Conservation (phyloP, 2,113 vertebrate species). For the Corydoras maculifer region DNA sequence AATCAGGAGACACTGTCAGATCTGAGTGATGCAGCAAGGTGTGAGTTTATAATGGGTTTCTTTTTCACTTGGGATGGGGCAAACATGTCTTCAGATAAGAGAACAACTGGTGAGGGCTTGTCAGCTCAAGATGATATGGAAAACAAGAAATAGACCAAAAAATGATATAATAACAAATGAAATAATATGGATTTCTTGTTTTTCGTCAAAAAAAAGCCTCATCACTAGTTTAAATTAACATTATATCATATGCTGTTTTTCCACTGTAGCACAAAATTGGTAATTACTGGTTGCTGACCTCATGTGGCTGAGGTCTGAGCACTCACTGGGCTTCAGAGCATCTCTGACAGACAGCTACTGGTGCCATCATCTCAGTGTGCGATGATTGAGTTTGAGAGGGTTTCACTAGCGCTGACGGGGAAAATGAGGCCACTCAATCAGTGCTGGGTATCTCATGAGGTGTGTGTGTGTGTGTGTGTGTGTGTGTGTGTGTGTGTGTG, state of each 20-base stretch:
- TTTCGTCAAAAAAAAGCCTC: too few relatives aligned
- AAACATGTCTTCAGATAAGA: background rate
- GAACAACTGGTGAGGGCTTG: background rate
- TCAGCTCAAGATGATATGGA: background rate
- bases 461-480: background rate
- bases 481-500: background rate
- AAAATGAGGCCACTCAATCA: constrained; percentile 26
- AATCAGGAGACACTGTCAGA: constrained; percentile 28
- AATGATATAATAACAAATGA: too few relatives aligned
- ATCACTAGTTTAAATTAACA: too few relatives aligned
- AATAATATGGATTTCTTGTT: too few relatives aligned
- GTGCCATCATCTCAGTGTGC: constrained; percentile 1
- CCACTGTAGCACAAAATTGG: too few relatives aligned
- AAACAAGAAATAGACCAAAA: too few relatives aligned
- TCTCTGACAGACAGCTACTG: constrained; percentile 8
- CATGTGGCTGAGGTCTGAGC: too few relatives aligned
- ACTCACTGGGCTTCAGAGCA: background rate
- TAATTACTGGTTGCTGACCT: background rate
- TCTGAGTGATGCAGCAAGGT: constrained; percentile 23
- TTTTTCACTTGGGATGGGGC: constrained; percentile 3
- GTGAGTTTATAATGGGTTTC: constrained; percentile 11
- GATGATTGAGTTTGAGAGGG: constrained; percentile 19
- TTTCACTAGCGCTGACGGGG: constrained; percentile 1
- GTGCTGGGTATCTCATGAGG: constrained; percentile 20
- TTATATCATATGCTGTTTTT: too few relatives aligned